phyloP scores from a whole-genome alignment of 2,888 invertebrate species.

The Hymenopus coronatus region DNA sequence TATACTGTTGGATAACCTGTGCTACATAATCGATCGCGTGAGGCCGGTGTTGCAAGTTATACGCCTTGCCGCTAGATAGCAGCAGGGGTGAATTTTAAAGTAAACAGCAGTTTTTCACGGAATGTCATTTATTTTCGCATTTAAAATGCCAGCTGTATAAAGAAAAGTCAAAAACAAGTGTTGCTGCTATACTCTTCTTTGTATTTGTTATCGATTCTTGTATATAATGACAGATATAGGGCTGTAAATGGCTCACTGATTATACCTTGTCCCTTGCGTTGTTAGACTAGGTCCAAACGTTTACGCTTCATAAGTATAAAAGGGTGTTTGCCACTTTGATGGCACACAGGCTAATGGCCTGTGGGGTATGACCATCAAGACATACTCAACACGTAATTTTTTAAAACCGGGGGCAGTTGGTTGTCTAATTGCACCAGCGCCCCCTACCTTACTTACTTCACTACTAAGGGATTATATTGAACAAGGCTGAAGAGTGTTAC shows the following conservation, averaged over 20 bases:
- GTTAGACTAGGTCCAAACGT: too few relatives aligned
- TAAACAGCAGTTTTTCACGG: not conserved
- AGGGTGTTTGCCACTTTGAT: constrained; percentile 72
- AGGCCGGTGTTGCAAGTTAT: not conserved
- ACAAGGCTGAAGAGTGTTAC: too few relatives aligned
- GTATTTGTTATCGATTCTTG: too few relatives aligned
- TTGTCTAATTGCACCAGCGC: constrained; percentile 68
- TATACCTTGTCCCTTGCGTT: too few relatives aligned
- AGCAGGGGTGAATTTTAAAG: not conserved
- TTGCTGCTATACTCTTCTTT: too few relatives aligned
- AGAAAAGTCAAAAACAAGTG: too few relatives aligned
- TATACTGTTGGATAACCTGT: too few relatives aligned
- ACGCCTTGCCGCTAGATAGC: not conserved
- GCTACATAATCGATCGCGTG: not conserved
- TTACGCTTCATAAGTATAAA: constrained; percentile 45
- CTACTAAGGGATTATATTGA: too few relatives aligned
- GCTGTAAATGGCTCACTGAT: too few relatives aligned
- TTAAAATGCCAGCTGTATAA: not conserved
- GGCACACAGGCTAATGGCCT: constrained; percentile 57
- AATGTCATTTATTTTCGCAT: not conserved
- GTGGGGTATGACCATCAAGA: constrained; percentile 84
- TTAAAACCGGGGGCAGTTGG: constrained; percentile 66
- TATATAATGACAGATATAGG: too few relatives aligned
- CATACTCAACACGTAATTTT: constrained; percentile 83
- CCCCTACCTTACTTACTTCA: constrained; percentile 48